Base-by-base conservation (phyloP, 2,888 invertebrate genomes). In the Tortricodes alternella region DNA sequence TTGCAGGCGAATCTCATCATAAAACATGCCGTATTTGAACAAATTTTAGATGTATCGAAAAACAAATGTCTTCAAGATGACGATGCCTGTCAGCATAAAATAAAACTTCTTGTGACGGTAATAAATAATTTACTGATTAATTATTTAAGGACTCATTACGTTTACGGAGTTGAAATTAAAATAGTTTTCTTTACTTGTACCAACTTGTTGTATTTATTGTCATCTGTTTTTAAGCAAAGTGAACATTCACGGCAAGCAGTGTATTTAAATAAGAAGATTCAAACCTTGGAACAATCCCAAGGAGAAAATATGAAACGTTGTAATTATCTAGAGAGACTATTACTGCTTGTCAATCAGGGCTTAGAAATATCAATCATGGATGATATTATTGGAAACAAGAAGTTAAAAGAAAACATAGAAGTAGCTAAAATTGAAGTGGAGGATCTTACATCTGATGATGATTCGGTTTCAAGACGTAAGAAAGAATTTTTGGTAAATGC, bases 1-100 rank as follows among this genome's bases (percentile, higher is more conserved):
- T 66, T 89, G 19, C 75, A 78, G 58, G 71, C 70, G 3, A 77
- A 63, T 56, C 68, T 89, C 11, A 83, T 87, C 66, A 74, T 72
- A 1, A 91, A 89, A 62, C 85, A 88, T 60, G 78, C 74, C 48
- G 70, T 85, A 8, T 88, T 76, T 63, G 82, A 85, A 60, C 87
- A 89, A 73, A 74, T 89, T 35, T 61, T 89, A 55, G 78, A 85
- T 52, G 63, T 80, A 1, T 73, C 79, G 4, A 80, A 76, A 67
- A 70, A 70, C 29, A 85, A 87, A 62, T 87, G 86, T 59, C 64
- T 80, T 1, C 71, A 80, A 21, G 70, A 78, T 51, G 75, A 76
- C 56, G 78, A 84, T 51, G 74, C 65, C 46, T 88, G 87, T 62
- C 68, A 78, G 15, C 90, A 90, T 70, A 80, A 78, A 63, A 64